Conservation (phyloP, 2,797 vertebrate species). For the Orestias chungarensis region DNA sequence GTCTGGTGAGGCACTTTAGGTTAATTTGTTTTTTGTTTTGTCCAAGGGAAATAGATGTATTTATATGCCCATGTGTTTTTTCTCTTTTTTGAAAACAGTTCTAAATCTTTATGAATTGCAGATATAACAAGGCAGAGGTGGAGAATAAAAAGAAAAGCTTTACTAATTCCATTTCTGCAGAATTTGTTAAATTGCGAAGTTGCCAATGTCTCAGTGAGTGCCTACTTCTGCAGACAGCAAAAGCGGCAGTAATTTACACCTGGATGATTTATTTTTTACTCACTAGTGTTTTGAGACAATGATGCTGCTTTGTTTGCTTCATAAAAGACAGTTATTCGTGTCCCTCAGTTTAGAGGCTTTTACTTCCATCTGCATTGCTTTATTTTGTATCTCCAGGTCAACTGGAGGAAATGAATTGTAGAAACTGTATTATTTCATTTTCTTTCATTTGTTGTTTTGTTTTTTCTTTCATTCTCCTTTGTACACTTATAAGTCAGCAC, state of each 20-base stretch:
- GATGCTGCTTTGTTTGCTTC: conserved; percentile 38
- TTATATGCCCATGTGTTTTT: conserved; percentile 6
- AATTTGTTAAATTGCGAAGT: conserved; percentile 2
- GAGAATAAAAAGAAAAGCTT: conserved; percentile 22
- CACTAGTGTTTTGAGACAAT: conserved; percentile 55
- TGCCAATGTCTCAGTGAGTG: conserved; percentile 25
- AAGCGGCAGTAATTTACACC: conserved; percentile 43
- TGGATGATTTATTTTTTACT: conserved; percentile 48
- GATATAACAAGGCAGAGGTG: conserved; percentile 5
- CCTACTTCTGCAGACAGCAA: conserved; percentile 23
- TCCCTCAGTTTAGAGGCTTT: conserved; percentile 61
- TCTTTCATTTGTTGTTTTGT: conserved; percentile 66
- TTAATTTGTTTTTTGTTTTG: conserved; percentile 18
- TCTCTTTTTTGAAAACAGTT: background rate
- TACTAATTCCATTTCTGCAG: conserved; percentile 22
- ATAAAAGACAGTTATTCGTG: conserved; percentile 55
- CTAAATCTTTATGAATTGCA: conserved; percentile 1
- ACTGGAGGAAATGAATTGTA: conserved; percentile 77
- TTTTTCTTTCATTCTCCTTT: conserved; percentile 1
- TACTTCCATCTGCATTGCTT: conserved; percentile 76
- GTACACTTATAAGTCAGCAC: conserved; percentile 60
- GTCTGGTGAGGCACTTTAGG: conserved; percentile 6
- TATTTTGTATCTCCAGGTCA: conserved; percentile 78
- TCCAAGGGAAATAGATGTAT: conserved; percentile 11
- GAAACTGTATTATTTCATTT: conserved; percentile 79